These are phyloP conservation scores for Alosa alosa DNA, from an alignment of 2,113 vertebrate species.

Conservation along the genomic window DNA sequence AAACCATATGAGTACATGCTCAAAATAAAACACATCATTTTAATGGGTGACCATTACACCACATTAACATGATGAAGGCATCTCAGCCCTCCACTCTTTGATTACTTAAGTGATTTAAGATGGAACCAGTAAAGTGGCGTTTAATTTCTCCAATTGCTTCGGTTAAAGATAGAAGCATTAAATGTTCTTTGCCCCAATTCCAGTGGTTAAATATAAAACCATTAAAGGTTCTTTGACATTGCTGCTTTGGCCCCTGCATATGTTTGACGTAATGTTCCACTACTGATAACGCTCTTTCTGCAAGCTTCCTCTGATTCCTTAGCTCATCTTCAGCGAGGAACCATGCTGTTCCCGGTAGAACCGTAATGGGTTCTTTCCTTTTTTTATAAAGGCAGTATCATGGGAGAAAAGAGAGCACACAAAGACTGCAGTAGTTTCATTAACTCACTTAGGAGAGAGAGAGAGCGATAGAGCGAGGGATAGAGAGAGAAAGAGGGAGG, in stretches of 20 bases:
- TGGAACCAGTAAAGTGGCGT: no score
- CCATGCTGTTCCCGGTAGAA: neutral
- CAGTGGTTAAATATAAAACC: neutral
- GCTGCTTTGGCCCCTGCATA: neutral
- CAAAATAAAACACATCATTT: no score
- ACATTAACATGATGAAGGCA: neutral
- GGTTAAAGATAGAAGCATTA: no score
- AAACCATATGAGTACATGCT: no score
- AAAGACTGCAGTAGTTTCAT: neutral
- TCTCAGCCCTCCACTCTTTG: no score
- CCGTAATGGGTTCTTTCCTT: neutral
- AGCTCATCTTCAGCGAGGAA: neutral
- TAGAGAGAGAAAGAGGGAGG: conserved; percentile 22
- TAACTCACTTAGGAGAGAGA: neutral
- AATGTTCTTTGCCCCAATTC: no score
- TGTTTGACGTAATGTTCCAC: neutral
- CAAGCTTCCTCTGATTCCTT: neutral
- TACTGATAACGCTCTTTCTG: neutral
- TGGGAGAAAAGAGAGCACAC: neutral
- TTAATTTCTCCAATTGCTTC: no score
- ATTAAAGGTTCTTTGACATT: neutral
- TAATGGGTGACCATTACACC: no score
- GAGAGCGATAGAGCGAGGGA: conserved; percentile 26
- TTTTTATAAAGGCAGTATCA: neutral
- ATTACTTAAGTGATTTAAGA: no score